Evolutionary conservation across 2,113 vertebrate species (phyloP), one percentile per base, ranked within the genome.

Genomic region (Fukomys damarensis): DNA sequence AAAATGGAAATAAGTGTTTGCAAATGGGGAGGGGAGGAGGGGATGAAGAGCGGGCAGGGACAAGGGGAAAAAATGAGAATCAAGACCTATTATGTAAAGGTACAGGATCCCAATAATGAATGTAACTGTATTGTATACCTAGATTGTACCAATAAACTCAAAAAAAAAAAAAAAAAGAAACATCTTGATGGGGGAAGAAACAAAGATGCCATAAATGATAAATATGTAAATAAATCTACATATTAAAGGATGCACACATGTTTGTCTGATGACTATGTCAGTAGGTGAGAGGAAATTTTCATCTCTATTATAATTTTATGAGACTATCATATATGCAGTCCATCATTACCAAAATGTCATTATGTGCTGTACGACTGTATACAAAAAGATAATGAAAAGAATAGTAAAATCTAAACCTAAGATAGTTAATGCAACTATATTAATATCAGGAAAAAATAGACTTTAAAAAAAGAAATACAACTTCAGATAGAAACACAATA

Each of bases 131-230:
- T n/a, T n/a, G n/a, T n/a, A n/a, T n/a, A n/a, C n/a, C n/a, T n/a
- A n/a, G n/a, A n/a, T n/a, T n/a, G n/a, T n/a, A n/a, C n/a, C n/a
- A n/a, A n/a, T n/a, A n/a, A n/a, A n/a, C n/a, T n/a, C n/a, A n/a
- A n/a, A n/a, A n/a, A 89, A 90, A 85, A 90, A 26, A 38, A 86
- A 85, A 80, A 72, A 80, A 30, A 65, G 49, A 66, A 90, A 85
- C 20, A 32, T 46, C 5, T 58, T 43, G 30, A 35, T 52, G 2
- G 91, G 58, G 10, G 13, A 70, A 91, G 59, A 91, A 91, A 91
- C 54, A 65, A 32, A 76, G 56, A 70, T 28, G 19, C 22, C 49
- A 68, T n/a, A 93, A 79, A 79, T 52, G 41, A 85, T 30, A 89
- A 63, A 85, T 89, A 77, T 20, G 12, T 68, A 28, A 43, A 52